Base-by-base conservation (phyloP, 1,140 invertebrate species). In the Eupristina koningsbergeri region DNA sequence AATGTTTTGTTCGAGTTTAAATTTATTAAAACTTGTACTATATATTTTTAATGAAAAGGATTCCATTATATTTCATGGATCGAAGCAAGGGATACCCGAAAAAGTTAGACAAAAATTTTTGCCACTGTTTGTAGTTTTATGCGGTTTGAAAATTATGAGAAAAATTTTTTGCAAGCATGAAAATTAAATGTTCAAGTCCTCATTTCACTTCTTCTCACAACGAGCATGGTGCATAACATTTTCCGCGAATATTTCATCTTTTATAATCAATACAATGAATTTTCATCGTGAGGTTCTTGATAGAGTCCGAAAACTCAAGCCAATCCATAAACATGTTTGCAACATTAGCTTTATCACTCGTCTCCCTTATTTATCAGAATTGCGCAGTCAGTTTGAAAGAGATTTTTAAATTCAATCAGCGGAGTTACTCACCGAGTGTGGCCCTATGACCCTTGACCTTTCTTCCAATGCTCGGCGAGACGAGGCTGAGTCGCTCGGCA, bases 361-460 rank as follows among this genome's bases (percentile, higher is more conserved):
- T 58, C 53, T 26, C 15, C 17, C 22, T 50, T 22, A 13, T 22
- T 58, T 26, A 58, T 58, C 53, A 7, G n/a, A n/a, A 5, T 26
- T 5, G 1, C 53, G 53, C 22, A 58, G 6, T 58, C 2, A 3
- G 53, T 6, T 3, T 22, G 53, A 58, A 26, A 26, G 22, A 6
- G 53, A 58, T 26, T 58, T 13, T 13, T 31, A 58, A 45, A n/a
- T n/a, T 76, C 39, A 53, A 53, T 19, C 15, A 26, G 0, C 22
- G 19, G 26, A n/a, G n/a, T n/a, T 31, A 94, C 95, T 96, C 87
- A 96, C 96, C 95, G 86, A 95, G 93, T 53, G 94, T 93, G 76
- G 95, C 94, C 87, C 96, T 92, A 84, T 96, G 95, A 45, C 94
- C 94, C 89, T 96, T 96, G 84, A 95, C 94, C 81, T 96, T 91